Base-by-base conservation (phyloP, 2,797 vertebrate species). In the Arremon brunneinucha region DNA sequence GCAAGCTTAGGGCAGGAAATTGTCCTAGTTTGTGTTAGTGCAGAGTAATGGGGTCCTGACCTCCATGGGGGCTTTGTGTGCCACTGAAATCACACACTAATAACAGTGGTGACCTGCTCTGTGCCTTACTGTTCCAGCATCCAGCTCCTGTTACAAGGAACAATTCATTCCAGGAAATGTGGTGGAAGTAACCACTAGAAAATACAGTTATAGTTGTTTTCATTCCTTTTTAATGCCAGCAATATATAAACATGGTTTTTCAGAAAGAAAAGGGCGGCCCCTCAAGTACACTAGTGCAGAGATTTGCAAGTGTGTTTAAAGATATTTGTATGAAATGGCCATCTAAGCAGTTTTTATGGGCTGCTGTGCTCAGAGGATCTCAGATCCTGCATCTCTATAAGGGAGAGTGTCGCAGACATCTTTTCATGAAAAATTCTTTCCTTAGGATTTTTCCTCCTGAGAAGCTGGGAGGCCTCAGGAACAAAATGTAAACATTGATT, bases 1-100 rank as follows among this genome's bases (percentile, higher is more conserved):
- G 47, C 20, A 78, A 78, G 69, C 82, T 92, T 37, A 67, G 62
- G 90, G 76, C 93, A 89, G 57, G 68, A 74, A 74, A 92, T 83
- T 49, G 67, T 89, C 64, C 93, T 68, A 0, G 43, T 81, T 85
- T 3, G 2, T 83, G 89, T 77, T 83, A 49, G 78, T 82, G 26
- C 62, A 64, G 64, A 34, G 57, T 83, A 92, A 81, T 87, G 87
- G 72, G 84, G 92, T 87, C 82, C 79, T 93, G 96, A 28, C 84
- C 94, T 69, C 46, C 1, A 12, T 2, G 9, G 35, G 76, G 70
- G 53, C 87, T 80, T 65, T 62, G 70, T 71, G 68, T 92, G 59
- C 81, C 68, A 12, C 94, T 80, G 93, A 64, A 93, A 69, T 27
- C 71, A 65, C 57, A 56, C 69, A n/a, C 43, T 59, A 91, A 85